A percentile compares a stretch with the other conserved stretches of the same genome.
phyloP scores from a whole-genome alignment of 2,888 invertebrate genomes.

The Euzetes globulus region DNA sequence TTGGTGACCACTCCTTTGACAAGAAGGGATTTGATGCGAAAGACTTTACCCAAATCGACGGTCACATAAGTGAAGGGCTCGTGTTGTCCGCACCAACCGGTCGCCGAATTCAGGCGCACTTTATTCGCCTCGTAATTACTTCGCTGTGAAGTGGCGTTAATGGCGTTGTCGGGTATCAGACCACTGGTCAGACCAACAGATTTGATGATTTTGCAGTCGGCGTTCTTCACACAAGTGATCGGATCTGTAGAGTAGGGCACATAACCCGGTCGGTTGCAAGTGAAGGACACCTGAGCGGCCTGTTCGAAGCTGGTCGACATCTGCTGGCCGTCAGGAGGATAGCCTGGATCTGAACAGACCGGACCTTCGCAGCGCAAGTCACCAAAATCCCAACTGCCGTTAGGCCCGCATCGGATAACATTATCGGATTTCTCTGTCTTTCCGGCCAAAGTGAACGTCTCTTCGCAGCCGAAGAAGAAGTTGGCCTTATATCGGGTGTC shows the following conservation, averaged over 20 bases:
- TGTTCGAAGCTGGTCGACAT: conserved; percentile 59
- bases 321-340: conserved; percentile 85
- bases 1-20: conserved; percentile 91
- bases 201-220: conserved; percentile 84
- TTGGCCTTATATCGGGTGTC: conserved; percentile 76
- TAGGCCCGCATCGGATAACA: conserved; percentile 80
- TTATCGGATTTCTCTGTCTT: conserved; percentile 86
- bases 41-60: conserved; percentile 87
- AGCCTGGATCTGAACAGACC: conserved; percentile 89
- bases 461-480: conserved; percentile 84
- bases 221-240: conserved; percentile 76
- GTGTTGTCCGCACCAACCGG: conserved; percentile 87
- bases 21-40: conserved; percentile 72
- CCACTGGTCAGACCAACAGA: conserved; percentile 86
- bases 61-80: conserved; percentile 93
- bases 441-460: conserved; percentile 86
- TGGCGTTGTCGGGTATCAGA: conserved; percentile 84
- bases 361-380: conserved; percentile 92
- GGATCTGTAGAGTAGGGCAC: conserved; percentile 83
- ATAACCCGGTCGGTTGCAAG: conserved; percentile 82
- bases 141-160: conserved; percentile 87
- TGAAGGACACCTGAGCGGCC: conserved; percentile 81
- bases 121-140: conserved; percentile 52
- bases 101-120: conserved; percentile 79
- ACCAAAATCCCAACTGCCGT: conserved; percentile 95